Evolutionary conservation across 2,797 vertebrate genomes (phyloP).

Genomic region (Syndactyla subalaris): DNA sequence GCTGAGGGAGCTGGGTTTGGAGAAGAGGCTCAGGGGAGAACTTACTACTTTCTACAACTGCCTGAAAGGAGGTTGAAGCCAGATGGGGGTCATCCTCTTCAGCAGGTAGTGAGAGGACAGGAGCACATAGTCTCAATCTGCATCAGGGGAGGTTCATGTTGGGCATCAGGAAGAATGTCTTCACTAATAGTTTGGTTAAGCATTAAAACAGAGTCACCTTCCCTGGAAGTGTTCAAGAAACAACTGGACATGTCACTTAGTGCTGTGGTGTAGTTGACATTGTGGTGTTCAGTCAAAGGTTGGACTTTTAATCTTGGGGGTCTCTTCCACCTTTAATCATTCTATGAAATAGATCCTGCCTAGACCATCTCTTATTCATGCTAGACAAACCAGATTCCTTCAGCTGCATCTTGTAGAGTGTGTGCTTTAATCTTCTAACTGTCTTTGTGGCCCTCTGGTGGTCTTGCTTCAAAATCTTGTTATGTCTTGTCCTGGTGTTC

Average conservation of each 20-base stretch:
- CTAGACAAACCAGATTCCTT: neutral
- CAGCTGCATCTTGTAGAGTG: neutral
- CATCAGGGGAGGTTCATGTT: neutral
- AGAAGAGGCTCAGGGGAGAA: neutral
- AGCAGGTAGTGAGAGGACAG: neutral
- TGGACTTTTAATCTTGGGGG: neutral
- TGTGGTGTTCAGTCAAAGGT: neutral
- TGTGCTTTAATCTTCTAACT: neutral
- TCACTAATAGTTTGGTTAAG: neutral
- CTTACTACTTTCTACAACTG: neutral
- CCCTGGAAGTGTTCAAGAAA: neutral
- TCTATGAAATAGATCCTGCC: neutral
- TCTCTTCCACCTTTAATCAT: neutral
- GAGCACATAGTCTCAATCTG: neutral
- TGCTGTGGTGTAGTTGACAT: neutral
- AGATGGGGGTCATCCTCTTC: neutral
- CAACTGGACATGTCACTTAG: neutral
- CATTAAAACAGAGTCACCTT: neutral
- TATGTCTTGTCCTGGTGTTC: neutral
- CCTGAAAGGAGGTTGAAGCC: neutral
- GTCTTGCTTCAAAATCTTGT: neutral
- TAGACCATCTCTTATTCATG: neutral
- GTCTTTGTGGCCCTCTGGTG: neutral
- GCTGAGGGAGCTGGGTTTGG: neutral
- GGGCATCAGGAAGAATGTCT: neutral